Conservation (phyloP, 2,113 vertebrate species). For the Oncorhynchus mykiss region DNA sequence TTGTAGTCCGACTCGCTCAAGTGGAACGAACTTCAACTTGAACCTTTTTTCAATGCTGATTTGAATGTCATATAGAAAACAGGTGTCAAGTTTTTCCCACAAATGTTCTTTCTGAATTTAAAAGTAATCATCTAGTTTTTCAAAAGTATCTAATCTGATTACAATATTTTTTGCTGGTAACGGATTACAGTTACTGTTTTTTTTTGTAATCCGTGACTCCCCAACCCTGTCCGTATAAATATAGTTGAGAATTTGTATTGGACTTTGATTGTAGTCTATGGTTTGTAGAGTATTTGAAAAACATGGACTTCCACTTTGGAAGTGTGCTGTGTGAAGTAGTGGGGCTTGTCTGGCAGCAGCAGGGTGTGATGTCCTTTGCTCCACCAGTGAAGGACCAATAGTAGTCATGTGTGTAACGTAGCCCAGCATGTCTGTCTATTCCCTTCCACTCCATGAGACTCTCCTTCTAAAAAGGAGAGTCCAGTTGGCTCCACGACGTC, state of each 20-base stretch:
- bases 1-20: too few species aligned
- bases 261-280: not conserved
- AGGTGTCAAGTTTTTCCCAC: too few species aligned
- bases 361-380: not conserved
- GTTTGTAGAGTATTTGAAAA: not conserved
- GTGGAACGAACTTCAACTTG: too few species aligned
- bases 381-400: not conserved
- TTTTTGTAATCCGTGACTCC: too few species aligned
- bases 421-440: not conserved
- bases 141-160: too few species aligned
- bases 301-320: not conserved
- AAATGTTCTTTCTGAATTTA: too few species aligned
- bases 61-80: too few species aligned
- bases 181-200: too few species aligned
- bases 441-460: not conserved
- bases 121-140: too few species aligned
- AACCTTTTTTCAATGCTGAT: too few species aligned
- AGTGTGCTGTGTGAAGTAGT: not conserved
- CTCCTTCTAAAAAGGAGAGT: conserved; percentile 26
- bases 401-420: not conserved
- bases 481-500: conserved; percentile 36
- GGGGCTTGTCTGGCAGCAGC: not conserved
- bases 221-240: too few species aligned
- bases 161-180: too few species aligned
- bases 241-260: not conserved